phyloP scores from a whole-genome alignment of 2,797 vertebrate genomes.

The Centropyge bicolor region DNA sequence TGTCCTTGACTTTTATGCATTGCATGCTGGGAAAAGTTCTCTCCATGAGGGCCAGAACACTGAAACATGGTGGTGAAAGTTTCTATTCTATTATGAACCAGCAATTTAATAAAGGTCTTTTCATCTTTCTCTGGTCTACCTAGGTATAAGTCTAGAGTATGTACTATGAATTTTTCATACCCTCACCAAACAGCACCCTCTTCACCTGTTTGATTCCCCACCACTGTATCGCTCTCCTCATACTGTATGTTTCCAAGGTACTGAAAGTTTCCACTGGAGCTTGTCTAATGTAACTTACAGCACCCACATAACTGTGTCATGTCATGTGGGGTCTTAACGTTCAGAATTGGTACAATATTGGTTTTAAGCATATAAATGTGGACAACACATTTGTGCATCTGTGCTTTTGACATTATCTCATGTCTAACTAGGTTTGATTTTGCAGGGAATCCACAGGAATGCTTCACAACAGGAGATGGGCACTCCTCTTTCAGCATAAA shows the following conservation, averaged over 20 bases:
- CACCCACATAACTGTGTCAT: not conserved
- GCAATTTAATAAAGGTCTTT: conserved; percentile 38
- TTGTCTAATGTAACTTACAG: not conserved
- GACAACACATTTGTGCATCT: conserved; percentile 4
- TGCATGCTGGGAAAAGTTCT: conserved; percentile 1
- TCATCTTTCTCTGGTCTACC: conserved; percentile 42
- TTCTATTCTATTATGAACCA: conserved; percentile 40
- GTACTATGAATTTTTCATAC: conserved; percentile 38
- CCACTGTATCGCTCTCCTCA: conserved; percentile 2
- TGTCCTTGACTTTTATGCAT: not conserved
- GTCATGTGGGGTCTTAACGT: not conserved
- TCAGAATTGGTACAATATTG: not conserved
- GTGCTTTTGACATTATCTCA: not conserved
- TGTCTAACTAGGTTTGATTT: not conserved
- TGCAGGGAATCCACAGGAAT: not conserved
- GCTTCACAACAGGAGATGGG: not conserved
- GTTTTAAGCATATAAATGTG: not conserved
- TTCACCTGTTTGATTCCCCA: conserved; percentile 10
- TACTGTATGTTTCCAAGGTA: not conserved
- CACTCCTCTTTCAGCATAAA: not conserved
- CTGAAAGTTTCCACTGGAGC: not conserved
- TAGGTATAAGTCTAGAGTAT: conserved; percentile 30
- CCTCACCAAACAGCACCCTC: conserved; percentile 13
- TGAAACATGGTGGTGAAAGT: conserved; percentile 1
- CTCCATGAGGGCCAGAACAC: not conserved